Base-by-base conservation (phyloP, 92 coral and sea anemone species). In the Paragorgia papillata region DNA sequence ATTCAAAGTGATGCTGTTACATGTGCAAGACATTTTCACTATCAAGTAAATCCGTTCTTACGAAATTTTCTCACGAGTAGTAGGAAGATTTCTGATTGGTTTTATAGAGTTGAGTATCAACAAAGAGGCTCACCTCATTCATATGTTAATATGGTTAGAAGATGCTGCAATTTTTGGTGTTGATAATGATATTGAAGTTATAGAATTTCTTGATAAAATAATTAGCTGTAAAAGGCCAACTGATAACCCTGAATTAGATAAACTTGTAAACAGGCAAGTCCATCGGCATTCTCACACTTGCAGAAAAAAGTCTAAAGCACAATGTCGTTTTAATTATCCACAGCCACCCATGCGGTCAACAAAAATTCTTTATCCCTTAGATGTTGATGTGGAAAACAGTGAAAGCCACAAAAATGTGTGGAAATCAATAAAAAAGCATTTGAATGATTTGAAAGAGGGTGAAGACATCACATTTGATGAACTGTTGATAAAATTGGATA, bases 91-190 rank as follows among this genome's bases (percentile, higher is more conserved):
- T 56, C 84, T n/a, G 88, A 66, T 80, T 84, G 88, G 88, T 84
- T 84, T 79, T 84, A 79, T 64, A 63, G 84, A 65, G 88, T 84
- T 48, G 88, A 84, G 61, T 85, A 33, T 53, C 89, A 85, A 46
- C 89, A 85, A 56, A 29, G 89, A 34, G 89, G 89, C 3, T 85
- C 88, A 37, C 88, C 88, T 56, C 88, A 66, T 83, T 48, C 87
- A 83, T 44, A 83, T 75, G 87, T 69, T 76, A 17, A 64, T 83
- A 65, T 83, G 87, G 82, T 75, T 80, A 7, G 70, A 84, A 80
- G 80, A 80, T 35, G 70, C 88, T 27, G 85, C 81, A 79, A 65
- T 49, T 21, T 83, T 62, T 76, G 68, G 77, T 8, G 27, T 50
- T 27, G 54, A 79, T 34, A 37, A 57, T 29, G 75, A 84, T 44